Base-by-base conservation (phyloP, 2,888 invertebrate genomes). In the Chrysolina oricalcia region DNA sequence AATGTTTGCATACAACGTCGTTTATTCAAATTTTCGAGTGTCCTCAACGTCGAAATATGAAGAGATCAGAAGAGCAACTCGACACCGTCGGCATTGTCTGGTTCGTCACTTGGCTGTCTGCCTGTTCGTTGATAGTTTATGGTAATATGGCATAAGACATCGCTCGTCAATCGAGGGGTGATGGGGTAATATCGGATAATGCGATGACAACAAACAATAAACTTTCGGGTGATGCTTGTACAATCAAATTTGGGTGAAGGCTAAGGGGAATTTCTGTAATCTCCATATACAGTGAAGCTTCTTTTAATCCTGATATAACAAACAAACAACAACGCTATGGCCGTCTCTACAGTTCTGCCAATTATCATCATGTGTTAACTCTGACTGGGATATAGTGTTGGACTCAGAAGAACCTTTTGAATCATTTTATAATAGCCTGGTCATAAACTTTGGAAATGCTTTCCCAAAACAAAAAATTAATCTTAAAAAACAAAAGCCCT, bases 21-120 rank as follows among this genome's bases (percentile, higher is more conserved):
- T 69, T 80, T 81, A 82, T 82, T 83, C 78, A 81, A 82, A 83
- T 81, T 79, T 76, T 81, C 77, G 80, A 82, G 81, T 75, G 82
- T 78, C 76, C 81, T 83, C 77, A 70, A 83, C 77, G 83, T 83
- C 83, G 75, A 70, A 74, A 70, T 66, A 70, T 73, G 74, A 78
- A 76, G 75, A 72, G 70, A 74, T 72, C 59, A 63, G 65, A 69
- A 66, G 72, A 53, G 78, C 70, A 80, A 81, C 74, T 53, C 76
- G 81, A 81, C 81, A 81, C 76, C 68, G 53, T 48, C 21, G n/a
- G n/a, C 65, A 66, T 48, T 66, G 35, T 66, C 23, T 17, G 0
- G 17, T n/a, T 48, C 48, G 48, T 48, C 53, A 53, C 53, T 53
- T 53, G 21, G 53, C 53, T 53, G 53, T 53, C 53, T 53, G 21